Evolutionary conservation across 2,888 invertebrate genomes (phyloP), one percentile per base, ranked within the genome.

Genomic region (Sinotaia quadrata): DNA sequence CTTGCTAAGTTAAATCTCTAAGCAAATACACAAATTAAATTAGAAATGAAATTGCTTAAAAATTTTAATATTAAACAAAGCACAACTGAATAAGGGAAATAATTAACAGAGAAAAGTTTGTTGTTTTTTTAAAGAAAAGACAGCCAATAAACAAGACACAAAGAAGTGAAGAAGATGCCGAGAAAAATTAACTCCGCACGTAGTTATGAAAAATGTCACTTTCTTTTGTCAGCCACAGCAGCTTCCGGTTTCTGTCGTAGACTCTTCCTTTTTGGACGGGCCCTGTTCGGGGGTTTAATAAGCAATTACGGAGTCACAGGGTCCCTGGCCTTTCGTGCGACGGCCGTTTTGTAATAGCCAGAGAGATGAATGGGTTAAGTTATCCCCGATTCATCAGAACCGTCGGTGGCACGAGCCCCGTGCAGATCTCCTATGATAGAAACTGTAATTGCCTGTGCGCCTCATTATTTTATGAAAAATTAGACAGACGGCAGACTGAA

Each of bases 401-500:
- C 18, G 47, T n/a, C 47, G 5, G 29, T 10, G 21, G n/a, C 24
- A 15, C 49, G 21, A 27, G 12, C 21, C 34, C n/a, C 4, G 21
- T 58, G 58, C 37, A n/a, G 27, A 31, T 37, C 37, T 15, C 60
- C 8, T 24, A 24, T 56, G 69, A 65, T 65, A 47, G 49, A 70
- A 61, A 18, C 37, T 29, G 60, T 59, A 44, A 69, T 69, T 47
- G 69, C 56, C 52, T 44, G 56, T 27, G 24, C 44, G 36, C 10
- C 54, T 66, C 66, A 60, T 69, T 69, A 66, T 60, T 66, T 66
- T 69, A 69, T 69, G 69, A 69, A 66, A 66, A 66, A 44, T 66
- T 36, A 66, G 66, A 66, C 69, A 66, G 47, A 49, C 47, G 27
- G 34, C 65, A 69, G 58, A 60, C 59, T 66, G 52, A 24, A 34